These are phyloP conservation scores for Oreonectes daqikongensis DNA, from an alignment of 2,797 vertebrate genomes.

Conservation along the genomic window DNA sequence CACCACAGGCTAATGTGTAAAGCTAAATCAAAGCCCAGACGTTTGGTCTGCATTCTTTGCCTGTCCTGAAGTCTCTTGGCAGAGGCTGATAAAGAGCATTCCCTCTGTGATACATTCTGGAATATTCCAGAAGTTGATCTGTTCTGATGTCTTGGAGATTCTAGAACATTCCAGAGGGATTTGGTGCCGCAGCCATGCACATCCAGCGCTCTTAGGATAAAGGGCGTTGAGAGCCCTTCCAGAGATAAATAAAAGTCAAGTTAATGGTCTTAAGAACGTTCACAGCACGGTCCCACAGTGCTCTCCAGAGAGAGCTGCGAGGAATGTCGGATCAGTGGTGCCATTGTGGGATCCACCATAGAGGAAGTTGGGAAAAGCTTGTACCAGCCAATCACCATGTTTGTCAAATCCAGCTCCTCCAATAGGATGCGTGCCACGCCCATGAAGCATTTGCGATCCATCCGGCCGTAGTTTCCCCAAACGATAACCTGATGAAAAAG, in stretches of 20 bases:
- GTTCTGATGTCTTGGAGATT: constrained; percentile 45
- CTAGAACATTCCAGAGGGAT: constrained; percentile 52
- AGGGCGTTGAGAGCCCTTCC: constrained; percentile 73
- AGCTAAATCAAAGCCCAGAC: constrained; percentile 36
- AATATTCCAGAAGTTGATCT: constrained; percentile 48
- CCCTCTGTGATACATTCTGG: constrained; percentile 30
- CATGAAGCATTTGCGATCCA: constrained; percentile 99
- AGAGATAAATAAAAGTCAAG: constrained; percentile 68
- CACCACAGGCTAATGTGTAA: constrained; percentile 45
- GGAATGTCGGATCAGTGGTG: constrained; percentile 94
- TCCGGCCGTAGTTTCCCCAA: constrained; percentile 98
- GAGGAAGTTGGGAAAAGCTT: constrained; percentile 99
- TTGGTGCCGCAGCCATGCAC: constrained; percentile 74
- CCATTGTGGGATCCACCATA: constrained; percentile 95
- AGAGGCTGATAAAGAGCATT: constrained; percentile 24
- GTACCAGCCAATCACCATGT: constrained; percentile 97
- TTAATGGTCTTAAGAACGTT: constrained; percentile 84
- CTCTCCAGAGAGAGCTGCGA: constrained; percentile 98
- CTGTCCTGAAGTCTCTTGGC: constrained; percentile 29
- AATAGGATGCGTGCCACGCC: constrained; percentile 94
- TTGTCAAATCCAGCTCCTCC: constrained; percentile 97
- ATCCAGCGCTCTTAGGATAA: constrained; percentile 72
- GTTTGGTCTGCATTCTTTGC: constrained; percentile 12
- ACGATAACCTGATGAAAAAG: constrained; percentile 86
- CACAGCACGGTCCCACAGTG: constrained; percentile 94